Base-by-base conservation (phyloP, 2,888 invertebrate genomes). In the Caenorhabditis becei region DNA sequence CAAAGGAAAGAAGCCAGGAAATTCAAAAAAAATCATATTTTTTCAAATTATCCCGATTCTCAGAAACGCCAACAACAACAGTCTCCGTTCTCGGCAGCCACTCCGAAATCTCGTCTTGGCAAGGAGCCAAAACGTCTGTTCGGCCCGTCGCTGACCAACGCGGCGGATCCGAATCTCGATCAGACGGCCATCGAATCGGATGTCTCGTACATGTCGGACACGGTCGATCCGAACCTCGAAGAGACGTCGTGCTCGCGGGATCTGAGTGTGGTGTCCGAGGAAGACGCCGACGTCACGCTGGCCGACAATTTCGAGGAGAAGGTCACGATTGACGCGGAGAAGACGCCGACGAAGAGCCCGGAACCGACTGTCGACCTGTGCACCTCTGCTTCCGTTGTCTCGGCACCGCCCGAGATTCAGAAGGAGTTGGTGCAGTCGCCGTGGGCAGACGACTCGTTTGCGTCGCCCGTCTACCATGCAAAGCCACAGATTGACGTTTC, bases 121-220 rank as follows among this genome's bases (percentile, higher is more conserved):
- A 77, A 70, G 49, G 77, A 77, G 37, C 70, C 77, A 10, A 77
- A 77, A 51, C 77, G 77, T 8, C 20, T 63, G 16, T 63, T 69
- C 16, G 63, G 69, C 4, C 4, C 16, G 1, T 54, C 63, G 14
- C 26, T 54, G 1, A 32, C 28, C 1, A 77, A 77, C 26, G 32
- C 20, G 14, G 75, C 53, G 4, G 75, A 75, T 58, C 16, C 2
- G 2, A 66, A 66, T 24, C 35, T 75, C 18, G 75, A 75, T 10
- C 44, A 66, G 7, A 75, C 75, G 23, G 32, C 26, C 35, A 66
- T 75, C 41, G 61, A 66, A 14, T 41, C 41, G 8, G 54, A 54
- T 24, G 10, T 54, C 7, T 35, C 58, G 18, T 32, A 32, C 32
- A 18, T n/a, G 1, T 28, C 3, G 14, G n/a, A n/a, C n/a, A n/a